Evolutionary conservation across 2,888 invertebrate species (phyloP).

Genomic region (Eupithecia insigniata): DNA sequence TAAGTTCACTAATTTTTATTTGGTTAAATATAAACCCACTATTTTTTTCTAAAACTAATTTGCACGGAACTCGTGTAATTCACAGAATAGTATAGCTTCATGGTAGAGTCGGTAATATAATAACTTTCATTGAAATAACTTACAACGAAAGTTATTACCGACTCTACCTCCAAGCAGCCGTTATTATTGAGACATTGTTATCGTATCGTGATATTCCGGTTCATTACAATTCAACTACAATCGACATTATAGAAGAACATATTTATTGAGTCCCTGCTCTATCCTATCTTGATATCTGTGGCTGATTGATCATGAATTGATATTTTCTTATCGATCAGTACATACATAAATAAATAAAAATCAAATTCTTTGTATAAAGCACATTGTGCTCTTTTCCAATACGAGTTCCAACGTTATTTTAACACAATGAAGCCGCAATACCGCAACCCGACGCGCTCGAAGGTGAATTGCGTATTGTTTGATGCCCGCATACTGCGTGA

Average conservation of each 20-base stretch:
- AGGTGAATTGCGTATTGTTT: conserved; percentile 85
- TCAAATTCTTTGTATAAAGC: conserved; percentile 68
- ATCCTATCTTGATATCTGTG: neutral
- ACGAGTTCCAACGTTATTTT: conserved; percentile 77
- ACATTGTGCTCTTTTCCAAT: conserved; percentile 73
- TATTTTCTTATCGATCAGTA: conserved; percentile 46
- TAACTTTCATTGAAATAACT: neutral
- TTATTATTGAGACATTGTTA: neutral
- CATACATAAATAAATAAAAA: conserved; percentile 57
- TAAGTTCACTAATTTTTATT: conserved; percentile 34
- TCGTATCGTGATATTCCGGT: neutral
- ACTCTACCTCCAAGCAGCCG: neutral
- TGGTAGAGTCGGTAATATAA: neutral
- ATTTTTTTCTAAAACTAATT: neutral
- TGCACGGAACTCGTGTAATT: neutral
- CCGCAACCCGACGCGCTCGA: conserved; percentile 83
- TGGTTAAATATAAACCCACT: neutral
- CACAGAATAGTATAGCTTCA: neutral
- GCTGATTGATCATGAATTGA: conserved; percentile 48
- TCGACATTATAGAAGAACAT: neutral
- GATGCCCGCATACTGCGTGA: conserved; percentile 76
- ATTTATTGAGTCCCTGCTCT: neutral
- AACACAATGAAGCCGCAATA: conserved; percentile 84
- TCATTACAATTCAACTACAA: neutral
- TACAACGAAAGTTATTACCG: neutral